Conservation (phyloP, 30 jellyfish, hydroid and myxozoan genomes). For the Hydractinia echinata region DNA sequence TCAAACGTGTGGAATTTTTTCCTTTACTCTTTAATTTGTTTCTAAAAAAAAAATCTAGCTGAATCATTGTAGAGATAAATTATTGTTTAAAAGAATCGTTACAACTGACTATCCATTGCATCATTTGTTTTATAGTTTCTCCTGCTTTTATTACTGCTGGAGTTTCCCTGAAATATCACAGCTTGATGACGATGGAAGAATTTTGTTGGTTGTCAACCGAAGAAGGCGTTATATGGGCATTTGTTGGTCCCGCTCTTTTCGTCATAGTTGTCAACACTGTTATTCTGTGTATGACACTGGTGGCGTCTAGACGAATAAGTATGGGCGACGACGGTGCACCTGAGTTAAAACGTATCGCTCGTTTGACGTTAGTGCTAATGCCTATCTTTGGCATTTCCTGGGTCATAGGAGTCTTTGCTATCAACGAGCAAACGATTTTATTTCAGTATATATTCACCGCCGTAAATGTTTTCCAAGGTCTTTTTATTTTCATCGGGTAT, state of each 20-base stretch:
- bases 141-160: constrained; percentile 19
- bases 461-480: constrained; percentile 17
- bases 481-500: constrained; percentile 5
- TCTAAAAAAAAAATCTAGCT: too few species aligned
- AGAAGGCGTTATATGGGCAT: constrained; percentile 10
- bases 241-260: constrained; percentile 10
- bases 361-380: not conserved
- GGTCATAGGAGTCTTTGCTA: constrained; percentile 6
- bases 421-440: not conserved
- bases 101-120: not conserved
- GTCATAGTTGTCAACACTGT: not conserved
- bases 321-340: not conserved
- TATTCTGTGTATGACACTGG: not conserved
- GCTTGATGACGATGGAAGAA: not conserved
- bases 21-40: too few species aligned
- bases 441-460: constrained; percentile 5
- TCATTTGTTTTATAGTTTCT: not conserved
- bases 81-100: not conserved
- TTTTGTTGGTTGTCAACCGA: constrained; percentile 10
- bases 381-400: constrained; percentile 9
- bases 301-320: not conserved
- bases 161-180: not conserved
- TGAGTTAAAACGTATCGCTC: not conserved
- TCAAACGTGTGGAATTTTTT: too few species aligned
- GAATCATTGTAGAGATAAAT: not conserved